phyloP scores from a whole-genome alignment of 2,888 invertebrate species.

The Chalcosyrphus nemorum region DNA sequence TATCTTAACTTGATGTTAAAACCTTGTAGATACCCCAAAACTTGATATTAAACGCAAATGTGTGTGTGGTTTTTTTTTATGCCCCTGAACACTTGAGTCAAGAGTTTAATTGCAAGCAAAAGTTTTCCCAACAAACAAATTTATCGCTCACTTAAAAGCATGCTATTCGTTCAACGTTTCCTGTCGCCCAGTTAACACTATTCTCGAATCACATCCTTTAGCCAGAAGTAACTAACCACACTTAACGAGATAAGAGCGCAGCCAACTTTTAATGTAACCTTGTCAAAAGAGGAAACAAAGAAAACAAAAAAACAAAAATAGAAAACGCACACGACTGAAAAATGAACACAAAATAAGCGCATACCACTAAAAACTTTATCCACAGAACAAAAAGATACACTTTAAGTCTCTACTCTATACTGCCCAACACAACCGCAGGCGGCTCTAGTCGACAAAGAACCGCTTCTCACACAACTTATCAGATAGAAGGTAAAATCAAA shows the following conservation, averaged over 20 bases:
- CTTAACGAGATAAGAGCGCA: conserved; percentile 9
- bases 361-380: background rate
- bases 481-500: conserved; percentile 7
- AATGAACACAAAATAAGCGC: background rate
- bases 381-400: background rate
- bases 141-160: background rate
- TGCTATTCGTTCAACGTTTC: background rate
- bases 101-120: background rate
- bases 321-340: background rate
- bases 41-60: no score
- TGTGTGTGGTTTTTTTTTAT: no score
- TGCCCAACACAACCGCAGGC: background rate
- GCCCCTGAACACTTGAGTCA: background rate
- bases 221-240: conserved; percentile 9
- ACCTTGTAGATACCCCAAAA: no score
- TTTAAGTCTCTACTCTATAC: background rate
- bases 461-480: conserved; percentile 2
- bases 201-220: background rate
- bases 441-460: background rate
- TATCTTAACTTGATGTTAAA: no score
- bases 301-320: conserved; percentile 2
- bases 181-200: background rate
- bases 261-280: conserved; percentile 4
- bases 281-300: background rate
- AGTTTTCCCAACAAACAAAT: background rate